Conservation (phyloP, 2,113 vertebrate species). For the Elaphurus davidianus region DNA sequence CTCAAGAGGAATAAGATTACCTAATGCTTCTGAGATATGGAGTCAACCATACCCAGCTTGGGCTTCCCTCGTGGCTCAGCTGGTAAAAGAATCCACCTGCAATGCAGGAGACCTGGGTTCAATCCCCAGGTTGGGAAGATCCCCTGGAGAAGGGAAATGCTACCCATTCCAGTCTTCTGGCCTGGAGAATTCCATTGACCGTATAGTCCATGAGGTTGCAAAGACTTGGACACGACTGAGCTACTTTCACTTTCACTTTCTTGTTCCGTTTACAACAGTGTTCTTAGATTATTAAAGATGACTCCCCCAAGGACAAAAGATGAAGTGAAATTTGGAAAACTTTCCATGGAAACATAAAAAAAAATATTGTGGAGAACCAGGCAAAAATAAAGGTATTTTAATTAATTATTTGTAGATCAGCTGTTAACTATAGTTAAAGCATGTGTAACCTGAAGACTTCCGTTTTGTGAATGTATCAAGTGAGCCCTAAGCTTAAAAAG, state of each 20-base stretch:
- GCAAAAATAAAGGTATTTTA: conserved; percentile 32
- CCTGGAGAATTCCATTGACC: background rate
- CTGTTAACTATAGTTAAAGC: conserved; percentile 54
- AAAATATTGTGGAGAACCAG: background rate
- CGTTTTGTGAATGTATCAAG: conserved; percentile 51
- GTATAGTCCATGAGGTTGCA: background rate
- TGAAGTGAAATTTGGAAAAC: background rate
- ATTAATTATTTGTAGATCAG: conserved; percentile 52
- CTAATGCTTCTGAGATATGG: background rate
- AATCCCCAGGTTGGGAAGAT: rapidly evolving
- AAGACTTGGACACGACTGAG: background rate
- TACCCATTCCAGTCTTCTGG: background rate
- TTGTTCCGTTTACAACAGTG: background rate
- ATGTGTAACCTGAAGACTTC: conserved; percentile 61
- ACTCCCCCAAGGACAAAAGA: background rate
- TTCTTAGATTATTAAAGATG: conserved; percentile 10
- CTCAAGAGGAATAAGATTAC: background rate
- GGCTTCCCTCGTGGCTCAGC: background rate
- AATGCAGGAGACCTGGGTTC: background rate
- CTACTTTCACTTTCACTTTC: background rate
- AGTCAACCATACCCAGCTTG: background rate
- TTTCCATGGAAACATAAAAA: background rate
- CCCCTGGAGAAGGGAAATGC: background rate
- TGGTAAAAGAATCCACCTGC: background rate
- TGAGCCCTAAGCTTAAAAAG: conserved; percentile 57